phyloP scores from a whole-genome alignment of 2,888 invertebrate genomes.

The Laothoe populi region DNA sequence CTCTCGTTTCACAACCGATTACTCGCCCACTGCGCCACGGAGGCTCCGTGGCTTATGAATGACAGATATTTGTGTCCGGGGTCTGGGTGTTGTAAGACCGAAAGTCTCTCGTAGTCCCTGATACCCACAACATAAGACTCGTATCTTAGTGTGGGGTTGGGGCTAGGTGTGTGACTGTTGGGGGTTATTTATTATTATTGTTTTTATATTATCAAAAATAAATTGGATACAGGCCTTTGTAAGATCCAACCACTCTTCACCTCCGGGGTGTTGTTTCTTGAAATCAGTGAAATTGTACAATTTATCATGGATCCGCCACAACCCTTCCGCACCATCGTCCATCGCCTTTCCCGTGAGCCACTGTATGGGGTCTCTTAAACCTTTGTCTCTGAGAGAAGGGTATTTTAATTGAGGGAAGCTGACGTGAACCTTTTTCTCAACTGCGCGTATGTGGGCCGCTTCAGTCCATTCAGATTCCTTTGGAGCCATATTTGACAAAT shows the following conservation, averaged over 20 bases:
- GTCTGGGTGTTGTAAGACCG: no score
- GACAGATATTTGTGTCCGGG: no score
- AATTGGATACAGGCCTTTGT: conserved; percentile 83
- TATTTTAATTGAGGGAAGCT: conserved; percentile 82
- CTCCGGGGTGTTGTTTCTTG: conserved; percentile 93
- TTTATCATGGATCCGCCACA: conserved; percentile 90
- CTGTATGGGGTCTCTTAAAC: conserved; percentile 70
- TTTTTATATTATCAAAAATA: background rate
- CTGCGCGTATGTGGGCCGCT: conserved; percentile 55
- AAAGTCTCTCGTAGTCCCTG: no score
- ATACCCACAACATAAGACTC: no score
- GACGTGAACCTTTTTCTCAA: conserved; percentile 72
- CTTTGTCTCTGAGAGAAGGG: conserved; percentile 76
- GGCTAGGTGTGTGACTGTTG: no score
- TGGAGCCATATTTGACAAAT: conserved; percentile 48
- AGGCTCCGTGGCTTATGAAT: no score
- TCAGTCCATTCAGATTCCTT: conserved; percentile 56
- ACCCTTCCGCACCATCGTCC: conserved; percentile 90
- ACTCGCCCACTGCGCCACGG: no score
- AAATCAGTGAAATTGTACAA: conserved; percentile 95
- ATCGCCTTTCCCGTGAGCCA: conserved; percentile 88
- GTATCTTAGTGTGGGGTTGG: no score
- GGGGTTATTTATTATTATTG: no score
- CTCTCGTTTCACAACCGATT: no score
- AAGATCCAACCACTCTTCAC: conserved; percentile 89